phyloP scores from a whole-genome alignment of 64 coral and sea anemone genomes.

The Pocillopora damicornis region DNA sequence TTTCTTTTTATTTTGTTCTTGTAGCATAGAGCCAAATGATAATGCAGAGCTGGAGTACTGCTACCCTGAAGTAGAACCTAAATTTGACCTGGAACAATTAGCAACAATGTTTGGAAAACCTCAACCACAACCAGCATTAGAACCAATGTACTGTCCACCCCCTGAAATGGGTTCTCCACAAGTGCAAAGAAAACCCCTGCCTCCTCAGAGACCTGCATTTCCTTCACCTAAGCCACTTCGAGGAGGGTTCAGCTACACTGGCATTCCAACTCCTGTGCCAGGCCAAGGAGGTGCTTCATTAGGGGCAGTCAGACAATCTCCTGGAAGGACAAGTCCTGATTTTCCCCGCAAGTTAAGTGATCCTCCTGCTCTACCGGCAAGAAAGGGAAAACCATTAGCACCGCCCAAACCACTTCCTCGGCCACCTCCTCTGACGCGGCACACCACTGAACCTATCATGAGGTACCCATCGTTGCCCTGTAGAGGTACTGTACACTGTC shows the following conservation, averaged over 20 bases:
- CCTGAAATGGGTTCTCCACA: constrained; percentile 2
- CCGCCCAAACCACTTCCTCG: constrained; percentile 1
- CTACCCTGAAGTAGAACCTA: constrained; percentile 37
- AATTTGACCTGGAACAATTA: constrained; percentile 10
- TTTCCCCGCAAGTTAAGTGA: background rate
- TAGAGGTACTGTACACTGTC: background rate
- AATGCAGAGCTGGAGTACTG: background rate
- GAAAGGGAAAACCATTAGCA: background rate
- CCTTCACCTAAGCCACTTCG: background rate
- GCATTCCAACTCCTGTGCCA: too few species aligned
- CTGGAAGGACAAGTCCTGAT: background rate
- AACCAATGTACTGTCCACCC: constrained; percentile 10
- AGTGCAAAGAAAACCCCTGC: background rate
- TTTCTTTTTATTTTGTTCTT: background rate
- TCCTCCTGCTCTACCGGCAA: background rate
- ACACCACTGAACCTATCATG: background rate
- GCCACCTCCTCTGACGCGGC: background rate
- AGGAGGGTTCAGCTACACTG: constrained; percentile 1
- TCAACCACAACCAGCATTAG: background rate
- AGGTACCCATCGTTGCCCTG: background rate
- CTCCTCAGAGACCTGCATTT: background rate
- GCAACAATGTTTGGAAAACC: constrained; percentile 14
- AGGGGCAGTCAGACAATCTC: background rate
- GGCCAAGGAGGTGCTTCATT: background rate
- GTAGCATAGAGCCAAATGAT: background rate